Conservation (phyloP, 2,888 invertebrate species). For the Piscicola geometra region DNA sequence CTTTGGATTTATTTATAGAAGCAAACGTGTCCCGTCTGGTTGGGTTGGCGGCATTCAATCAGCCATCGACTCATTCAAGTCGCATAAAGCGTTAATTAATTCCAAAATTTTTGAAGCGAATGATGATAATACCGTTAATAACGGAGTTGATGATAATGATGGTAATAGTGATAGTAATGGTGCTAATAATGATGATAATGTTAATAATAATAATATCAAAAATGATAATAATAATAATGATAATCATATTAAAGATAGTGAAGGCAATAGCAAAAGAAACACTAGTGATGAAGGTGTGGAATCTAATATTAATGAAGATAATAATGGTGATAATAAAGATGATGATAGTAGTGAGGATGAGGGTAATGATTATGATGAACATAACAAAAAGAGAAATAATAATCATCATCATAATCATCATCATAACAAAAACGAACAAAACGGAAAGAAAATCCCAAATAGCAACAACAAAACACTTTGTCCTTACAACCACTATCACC, state of each 20-base stretch:
- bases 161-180: too few species aligned
- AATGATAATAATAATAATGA: too few species aligned
- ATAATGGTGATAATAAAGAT: not conserved
- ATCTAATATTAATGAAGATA: not conserved
- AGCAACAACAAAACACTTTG: not conserved
- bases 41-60: not conserved
- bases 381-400: not conserved
- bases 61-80: not conserved
- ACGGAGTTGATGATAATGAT: too few species aligned
- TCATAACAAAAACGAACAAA: not conserved
- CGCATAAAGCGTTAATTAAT: slow-evolving; percentile 4
- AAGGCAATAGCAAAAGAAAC: not conserved
- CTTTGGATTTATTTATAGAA: slow-evolving; percentile 12
- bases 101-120: too few species aligned
- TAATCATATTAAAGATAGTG: not conserved
- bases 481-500: not conserved
- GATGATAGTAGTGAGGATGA: not conserved
- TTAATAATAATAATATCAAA: too few species aligned
- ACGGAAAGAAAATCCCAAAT: not conserved
- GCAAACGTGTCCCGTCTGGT: not conserved
- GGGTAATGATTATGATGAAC: not conserved
- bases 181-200: too few species aligned
- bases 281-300: not conserved
- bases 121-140: too few species aligned
- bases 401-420: not conserved